Conservation (phyloP, 2,888 invertebrate genomes). For the Lamproptera curius region DNA sequence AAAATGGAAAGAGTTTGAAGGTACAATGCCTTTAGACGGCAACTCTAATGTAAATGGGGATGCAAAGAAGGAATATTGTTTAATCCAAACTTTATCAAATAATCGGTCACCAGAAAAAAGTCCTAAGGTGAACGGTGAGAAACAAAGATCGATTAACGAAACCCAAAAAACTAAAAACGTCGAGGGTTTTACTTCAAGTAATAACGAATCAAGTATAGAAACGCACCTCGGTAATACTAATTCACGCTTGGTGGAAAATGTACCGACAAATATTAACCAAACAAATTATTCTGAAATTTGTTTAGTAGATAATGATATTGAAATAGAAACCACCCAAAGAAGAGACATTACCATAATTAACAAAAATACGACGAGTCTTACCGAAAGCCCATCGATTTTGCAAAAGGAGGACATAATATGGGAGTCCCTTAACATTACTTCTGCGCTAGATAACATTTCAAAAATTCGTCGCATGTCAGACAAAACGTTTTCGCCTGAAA, state of each 20-base stretch:
- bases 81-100: no score
- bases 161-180: background rate
- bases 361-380: background rate
- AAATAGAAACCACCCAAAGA: background rate
- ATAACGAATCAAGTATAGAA: background rate
- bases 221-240: no score
- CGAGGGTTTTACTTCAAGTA: background rate
- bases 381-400: slow-evolving; percentile 17
- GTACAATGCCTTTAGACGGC: slow-evolving; percentile 11
- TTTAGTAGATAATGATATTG: background rate
- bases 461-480: slow-evolving; percentile 42
- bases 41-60: slow-evolving; percentile 3
- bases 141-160: background rate
- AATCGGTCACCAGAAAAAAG: background rate
- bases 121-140: background rate
- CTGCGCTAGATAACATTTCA: slow-evolving; percentile 47
- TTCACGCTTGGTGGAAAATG: no score
- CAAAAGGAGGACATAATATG: slow-evolving; percentile 37
- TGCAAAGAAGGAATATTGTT: slow-evolving; percentile 3
- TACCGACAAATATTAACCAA: background rate
- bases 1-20: slow-evolving; percentile 75
- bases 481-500: slow-evolving; percentile 54
- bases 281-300: background rate
- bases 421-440: slow-evolving; percentile 61
- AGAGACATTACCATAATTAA: slow-evolving; percentile 14